Evolutionary conservation across 2,888 invertebrate genomes (phyloP).

Genomic region (Eurytoma californica): DNA sequence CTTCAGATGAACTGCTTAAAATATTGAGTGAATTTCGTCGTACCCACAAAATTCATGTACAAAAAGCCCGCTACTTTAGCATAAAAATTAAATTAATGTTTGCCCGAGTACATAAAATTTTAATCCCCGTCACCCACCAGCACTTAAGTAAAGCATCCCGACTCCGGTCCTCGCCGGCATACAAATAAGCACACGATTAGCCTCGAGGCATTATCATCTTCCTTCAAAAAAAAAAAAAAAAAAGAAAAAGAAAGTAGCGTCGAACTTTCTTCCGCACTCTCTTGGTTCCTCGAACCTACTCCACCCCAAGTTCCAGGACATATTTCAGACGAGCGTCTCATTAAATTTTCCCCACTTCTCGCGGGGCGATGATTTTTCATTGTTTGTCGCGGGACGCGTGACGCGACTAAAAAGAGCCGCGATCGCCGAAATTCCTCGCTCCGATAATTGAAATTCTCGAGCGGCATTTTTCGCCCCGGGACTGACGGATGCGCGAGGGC

Average conservation of each 20-base stretch:
- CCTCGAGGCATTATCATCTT: neutral
- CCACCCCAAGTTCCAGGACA: neutral
- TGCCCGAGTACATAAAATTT: too few relatives aligned
- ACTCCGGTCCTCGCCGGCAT: conserved; percentile 1
- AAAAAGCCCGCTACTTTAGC: too few relatives aligned
- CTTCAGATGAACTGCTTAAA: too few relatives aligned
- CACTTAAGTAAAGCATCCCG: neutral
- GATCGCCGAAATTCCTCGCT: conserved; percentile 35
- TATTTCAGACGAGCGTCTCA: conserved; percentile 21
- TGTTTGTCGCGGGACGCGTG: conserved; percentile 43
- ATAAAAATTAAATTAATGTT: too few relatives aligned
- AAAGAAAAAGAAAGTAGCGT: neutral
- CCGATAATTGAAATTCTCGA: conserved; percentile 54
- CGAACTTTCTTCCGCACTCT: neutral
- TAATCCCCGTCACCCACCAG: neutral
- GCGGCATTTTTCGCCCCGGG: conserved; percentile 50
- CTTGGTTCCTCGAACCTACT: neutral
- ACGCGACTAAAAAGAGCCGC: conserved; percentile 6
- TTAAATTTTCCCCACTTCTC: conserved; percentile 45
- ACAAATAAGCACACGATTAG: conserved; percentile 5
- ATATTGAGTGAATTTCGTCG: too few relatives aligned
- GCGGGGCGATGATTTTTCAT: conserved; percentile 50
- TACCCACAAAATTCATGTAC: too few relatives aligned
- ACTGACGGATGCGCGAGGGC: conserved; percentile 38
- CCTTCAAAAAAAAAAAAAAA: neutral